Evolutionary conservation across 2,113 vertebrate genomes (phyloP).

Genomic region (Catharus bicknelli): DNA sequence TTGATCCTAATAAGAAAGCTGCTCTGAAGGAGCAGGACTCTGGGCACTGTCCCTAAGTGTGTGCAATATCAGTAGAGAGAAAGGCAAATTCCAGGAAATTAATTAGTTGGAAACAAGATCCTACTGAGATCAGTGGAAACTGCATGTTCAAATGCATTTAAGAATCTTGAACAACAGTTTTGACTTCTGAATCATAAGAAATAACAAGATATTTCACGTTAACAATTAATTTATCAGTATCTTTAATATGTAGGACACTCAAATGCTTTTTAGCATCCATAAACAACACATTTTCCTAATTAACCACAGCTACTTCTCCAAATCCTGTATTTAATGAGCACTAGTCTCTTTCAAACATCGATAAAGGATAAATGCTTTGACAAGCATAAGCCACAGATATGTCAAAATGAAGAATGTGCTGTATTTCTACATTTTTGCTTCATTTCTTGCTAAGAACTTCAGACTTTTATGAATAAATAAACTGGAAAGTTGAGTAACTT

Average conservation of each 20-base stretch:
- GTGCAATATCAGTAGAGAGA: background rate
- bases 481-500: background rate
- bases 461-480: background rate
- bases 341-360: background rate
- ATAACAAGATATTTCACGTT: background rate
- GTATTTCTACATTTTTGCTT: background rate
- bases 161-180: background rate
- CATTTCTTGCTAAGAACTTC: background rate
- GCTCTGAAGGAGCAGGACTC: background rate
- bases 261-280: background rate
- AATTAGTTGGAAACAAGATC: background rate
- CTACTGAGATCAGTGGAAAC: background rate
- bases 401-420: background rate
- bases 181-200: background rate
- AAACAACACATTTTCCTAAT: slow-evolving; percentile 35
- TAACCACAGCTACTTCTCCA: background rate
- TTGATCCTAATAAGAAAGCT: background rate
- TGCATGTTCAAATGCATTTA: background rate
- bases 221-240: background rate
- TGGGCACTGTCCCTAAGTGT: background rate
- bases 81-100: background rate
- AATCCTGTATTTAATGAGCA: slow-evolving; percentile 17
- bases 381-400: background rate
- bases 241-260: background rate
- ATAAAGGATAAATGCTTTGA: slow-evolving; percentile 18